Evolutionary conservation across 2,113 vertebrate genomes (phyloP), one percentile per base, ranked within the genome.

Genomic region (Trochalopteron elliotii): DNA sequence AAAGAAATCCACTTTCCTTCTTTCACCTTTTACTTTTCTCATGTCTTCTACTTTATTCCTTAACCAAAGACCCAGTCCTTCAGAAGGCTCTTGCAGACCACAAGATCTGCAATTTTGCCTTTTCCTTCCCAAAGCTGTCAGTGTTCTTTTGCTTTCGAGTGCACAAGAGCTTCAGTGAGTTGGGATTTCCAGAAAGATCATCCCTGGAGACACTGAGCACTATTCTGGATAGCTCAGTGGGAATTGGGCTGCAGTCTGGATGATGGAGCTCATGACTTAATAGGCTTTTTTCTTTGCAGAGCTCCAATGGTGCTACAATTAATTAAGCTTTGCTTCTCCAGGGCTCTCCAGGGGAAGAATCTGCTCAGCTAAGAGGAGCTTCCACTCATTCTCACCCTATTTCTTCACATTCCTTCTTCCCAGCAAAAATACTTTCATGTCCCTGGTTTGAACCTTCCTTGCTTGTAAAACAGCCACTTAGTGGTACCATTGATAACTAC

Each of bases 251-350:
- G 44, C 57, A 17, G 40, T 69, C 79, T 86, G 68, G 83, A 91
- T 86, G 83, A 82, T 87, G 71, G n/a, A 77, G 68, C 90, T 91
- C 82, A 37, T 93, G 89, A 85, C 70, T 92, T 83, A 69, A 81
- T 44, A 82, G 40, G 42, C 11, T 70, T 90, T 94, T 91, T 92
- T 82, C 49, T 47, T 70, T 82, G 56, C 53, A 86, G 74, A 88
- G 49, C 84, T 97, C 81, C 94, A 83, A 8, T 80, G 67, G 39
- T 83, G 68, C 68, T 88, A 70, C 55, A 93, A 71, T 97, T 97
- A 96, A 97, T 96, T 92, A 91, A 89, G 47, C 27, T 70, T 74
- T 87, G 56, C n/a, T 94, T 79, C 94, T 79, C 89, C 87, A 83
- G 76, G 70, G 68, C 39, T 91, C 56, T 49, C 75, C 35, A 75